Base-by-base conservation (phyloP, 1,140 invertebrate species). In the Drosophila serrata region DNA sequence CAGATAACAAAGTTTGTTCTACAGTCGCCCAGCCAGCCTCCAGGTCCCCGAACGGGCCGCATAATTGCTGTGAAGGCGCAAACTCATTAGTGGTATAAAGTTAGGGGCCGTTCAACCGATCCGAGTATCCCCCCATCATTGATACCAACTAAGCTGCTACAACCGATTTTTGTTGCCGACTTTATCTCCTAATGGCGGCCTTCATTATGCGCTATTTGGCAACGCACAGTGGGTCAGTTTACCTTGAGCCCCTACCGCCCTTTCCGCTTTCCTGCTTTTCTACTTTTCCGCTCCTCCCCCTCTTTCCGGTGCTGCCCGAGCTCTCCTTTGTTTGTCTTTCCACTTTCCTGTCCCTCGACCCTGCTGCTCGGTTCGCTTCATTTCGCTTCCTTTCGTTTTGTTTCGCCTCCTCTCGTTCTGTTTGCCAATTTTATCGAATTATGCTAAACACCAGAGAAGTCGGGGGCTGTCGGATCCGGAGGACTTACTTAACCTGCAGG, bases 351-450 rank as follows among this genome's bases (percentile, higher is more conserved):
- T 60, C 59, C 70, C 62, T 57, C 39, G 61, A 29, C 31, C 27
- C 64, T 13, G 22, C 48, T 56, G 22, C 48, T 56, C 40, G 27
- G 29, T 60, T 43, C 61, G 42, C 31, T 61, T 42, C 56, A 46
- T 58, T 60, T 49, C 55, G 17, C 46, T 35, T 19, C 24, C 11
- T 19, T 35, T 31, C 49, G 37, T 40, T 46, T 46, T 46, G 45
- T 27, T 46, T 46, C 24, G 24, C 46, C 43, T 27, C 31, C 43
- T 57, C 40, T 8, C 57, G 15, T 58, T 43, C 45, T 72, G 85
- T 75, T 85, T 85, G 86, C 69, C 81, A 85, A 81, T 90, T 81
- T 85, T 85, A 90, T 90, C 81, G 81, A 90, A 85, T 90, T 90
- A 90, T 90, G 85, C 75, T 81, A 81, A 88, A 67, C 85, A 77